Base-by-base conservation (phyloP, 2,888 invertebrate species). In the Osmoderma eremita region DNA sequence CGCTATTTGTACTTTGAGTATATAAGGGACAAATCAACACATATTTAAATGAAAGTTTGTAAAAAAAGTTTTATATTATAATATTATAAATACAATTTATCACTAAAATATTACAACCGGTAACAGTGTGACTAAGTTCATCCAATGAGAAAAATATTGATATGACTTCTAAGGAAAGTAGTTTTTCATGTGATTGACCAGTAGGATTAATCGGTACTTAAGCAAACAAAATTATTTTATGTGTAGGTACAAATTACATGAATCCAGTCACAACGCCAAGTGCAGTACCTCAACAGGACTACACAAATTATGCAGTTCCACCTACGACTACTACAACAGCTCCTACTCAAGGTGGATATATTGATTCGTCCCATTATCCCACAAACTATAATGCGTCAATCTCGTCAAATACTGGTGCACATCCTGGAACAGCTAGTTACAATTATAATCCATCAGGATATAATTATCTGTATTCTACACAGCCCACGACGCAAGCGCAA, bases 381-480 rank as follows among this genome's bases (percentile, higher is more conserved):
- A 30, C 58, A 15, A 41, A 17, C 15, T 49, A 63, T 18, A 63
- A 49, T 49, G 15, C 24, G 12, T 36, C 62, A 8, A n/a, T n/a
- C n/a, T 36, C 10, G n/a, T 10, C 51, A n/a, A 63, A 22, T 15
- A 5, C 4, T 15, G n/a, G 10, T 22, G 30, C 13, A 41, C 36
- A 38, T 15, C 13, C 17, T 13, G 62, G 61, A 17, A 45, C 42
- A 18, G 38, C 49, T 20, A 50, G 12, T 22, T 51, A 51, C 30
- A 58, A 58, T 30, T 58, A 45, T 13, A 45, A 58, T 18, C 10
- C 18, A 4, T 3, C 36, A 2, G 51, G 51, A 10, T 63, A 51
- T 15, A 63, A 63, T 41, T 63, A 51, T 41, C 63, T 36, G n/a
- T 50, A 50, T 41, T 17, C 63, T n/a, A 63, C 63, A 1, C 63